Base-by-base conservation (phyloP, 92 coral and sea anemone genomes). In the Chrysogorgia sp. region DNA sequence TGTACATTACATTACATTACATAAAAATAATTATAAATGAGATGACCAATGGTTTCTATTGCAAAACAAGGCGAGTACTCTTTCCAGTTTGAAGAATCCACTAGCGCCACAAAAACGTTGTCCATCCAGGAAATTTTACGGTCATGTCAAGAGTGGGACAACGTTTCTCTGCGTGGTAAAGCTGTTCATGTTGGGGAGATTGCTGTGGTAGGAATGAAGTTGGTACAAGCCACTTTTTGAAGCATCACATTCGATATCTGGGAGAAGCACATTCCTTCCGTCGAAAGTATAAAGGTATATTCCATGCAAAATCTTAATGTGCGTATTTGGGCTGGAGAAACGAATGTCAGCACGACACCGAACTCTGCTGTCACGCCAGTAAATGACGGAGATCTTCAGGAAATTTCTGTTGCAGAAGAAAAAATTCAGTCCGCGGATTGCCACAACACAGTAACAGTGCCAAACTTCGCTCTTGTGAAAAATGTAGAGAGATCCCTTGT, bases 231-330 rank as follows among this genome's bases (percentile, higher is more conserved):
- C 47, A 22, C 52, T 19, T 79, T 71, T 40, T 85, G 85, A 10
- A 25, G 40, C 6, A 84, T 84, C 20, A 74, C 64, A 3, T 57
- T 80, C 7, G 88, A 84, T 28, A 74, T 84, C 26, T 84, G 88
- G 88, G 85, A 80, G 71, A 1, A 77, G 7, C 26, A 68, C 28
- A 80, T 80, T 24, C 66, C 82, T 43, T 32, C 25, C 41, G 58
- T 84, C 58, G 35, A 84, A 26, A 53, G 50, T 47, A 83, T 78
- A 20, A 15, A 66, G 23, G 68, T 76, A 15, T 83, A 83, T 45
- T 25, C 19, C 2, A 30, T 84, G n/a, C 26, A 28, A 57, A 30
- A 77, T 21, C 70, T 84, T 15, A 79, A 67, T 37, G 83, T 84
- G 34, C 87, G 79, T 14, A 37, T 76, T 10, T 84, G 87, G 87